These are phyloP conservation scores for Blastobasis lacticolella DNA, from an alignment of 2,888 invertebrate species.

Conservation along the genomic window DNA sequence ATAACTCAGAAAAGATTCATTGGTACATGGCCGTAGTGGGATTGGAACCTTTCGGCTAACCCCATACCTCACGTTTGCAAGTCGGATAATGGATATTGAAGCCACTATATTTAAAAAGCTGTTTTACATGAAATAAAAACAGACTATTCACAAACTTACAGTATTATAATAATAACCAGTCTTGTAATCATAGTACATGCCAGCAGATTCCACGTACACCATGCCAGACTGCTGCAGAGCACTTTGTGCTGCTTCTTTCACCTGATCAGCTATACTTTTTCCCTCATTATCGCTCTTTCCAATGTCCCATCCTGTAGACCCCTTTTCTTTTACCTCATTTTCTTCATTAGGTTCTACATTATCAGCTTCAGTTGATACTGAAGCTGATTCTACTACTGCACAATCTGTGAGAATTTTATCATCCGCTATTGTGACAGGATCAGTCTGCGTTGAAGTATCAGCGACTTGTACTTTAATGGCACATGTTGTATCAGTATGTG, in stretches of 20 bases:
- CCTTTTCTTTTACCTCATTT: slow-evolving; percentile 7
- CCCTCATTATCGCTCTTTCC: slow-evolving; percentile 28
- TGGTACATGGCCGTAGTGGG: too few species aligned
- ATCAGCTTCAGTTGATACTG: slow-evolving; percentile 28
- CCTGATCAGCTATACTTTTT: slow-evolving; percentile 81
- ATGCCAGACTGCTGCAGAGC: slow-evolving; percentile 84
- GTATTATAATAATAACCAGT: slow-evolving; percentile 94
- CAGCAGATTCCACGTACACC: slow-evolving; percentile 89
- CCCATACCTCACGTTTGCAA: too few species aligned
- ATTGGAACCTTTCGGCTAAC: too few species aligned
- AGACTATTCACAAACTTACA: slow-evolving; percentile 67
- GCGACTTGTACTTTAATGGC: neutral
- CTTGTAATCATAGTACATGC: slow-evolving; percentile 90
- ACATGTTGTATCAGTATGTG: too few species aligned
- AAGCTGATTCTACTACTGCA: neutral
- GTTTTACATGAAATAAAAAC: too few species aligned
- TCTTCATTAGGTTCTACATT: neutral
- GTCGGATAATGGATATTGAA: too few species aligned
- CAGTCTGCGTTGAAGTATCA: slow-evolving; percentile 14
- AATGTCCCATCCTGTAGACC: slow-evolving; percentile 32
- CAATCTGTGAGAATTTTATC: neutral
- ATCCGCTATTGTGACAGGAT: neutral
- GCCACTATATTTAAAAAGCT: too few species aligned
- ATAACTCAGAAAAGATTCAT: too few species aligned
- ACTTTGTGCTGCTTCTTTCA: slow-evolving; percentile 83